A percentile compares a stretch with the other conserved stretches of the same genome.
phyloP scores from a whole-genome alignment of 30 jellyfish, hydroid and myxozoan genomes.

The Sanderia malayensis region DNA sequence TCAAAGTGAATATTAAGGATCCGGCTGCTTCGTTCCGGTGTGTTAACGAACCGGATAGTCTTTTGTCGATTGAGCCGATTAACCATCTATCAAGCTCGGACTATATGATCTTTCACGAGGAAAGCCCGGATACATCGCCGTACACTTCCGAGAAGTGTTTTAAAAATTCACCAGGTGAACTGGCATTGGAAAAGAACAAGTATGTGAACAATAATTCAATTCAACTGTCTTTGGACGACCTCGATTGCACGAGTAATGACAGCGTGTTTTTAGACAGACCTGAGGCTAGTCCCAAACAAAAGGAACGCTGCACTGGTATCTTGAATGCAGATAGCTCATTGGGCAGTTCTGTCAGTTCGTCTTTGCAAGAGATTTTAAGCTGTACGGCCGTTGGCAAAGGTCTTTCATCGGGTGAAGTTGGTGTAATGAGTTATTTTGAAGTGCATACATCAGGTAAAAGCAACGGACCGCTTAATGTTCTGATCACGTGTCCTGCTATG shows the following conservation, averaged over 20 bases:
- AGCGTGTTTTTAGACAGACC: conserved; percentile 3
- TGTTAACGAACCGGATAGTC: conserved; percentile 16
- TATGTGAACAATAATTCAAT: neutral
- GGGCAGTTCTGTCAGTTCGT: conserved; percentile 38
- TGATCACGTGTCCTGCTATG: conserved; percentile 97
- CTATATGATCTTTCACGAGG: neutral
- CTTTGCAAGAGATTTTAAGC: conserved; percentile 21
- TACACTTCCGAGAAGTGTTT: neutral
- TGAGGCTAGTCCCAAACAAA: neutral
- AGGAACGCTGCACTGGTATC: neutral
- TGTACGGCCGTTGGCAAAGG: conserved; percentile 76
- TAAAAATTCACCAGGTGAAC: neutral
- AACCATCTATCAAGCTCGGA: conserved; percentile 9
- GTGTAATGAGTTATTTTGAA: conserved; percentile 71
- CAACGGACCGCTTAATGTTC: conserved; percentile 86
- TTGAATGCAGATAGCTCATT: neutral
- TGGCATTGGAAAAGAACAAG: neutral
- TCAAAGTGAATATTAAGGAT: conserved; percentile 57
- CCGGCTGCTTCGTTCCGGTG: conserved; percentile 33
- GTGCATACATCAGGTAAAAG: conserved; percentile 72
- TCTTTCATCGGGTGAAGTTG: conserved; percentile 82
- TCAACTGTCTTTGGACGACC: neutral
- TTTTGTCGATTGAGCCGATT: conserved; percentile 45
- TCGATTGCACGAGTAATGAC: neutral
- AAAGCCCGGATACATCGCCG: neutral